phyloP scores from a whole-genome alignment of 2,888 invertebrate genomes.

The Syrphus vitripennis region DNA sequence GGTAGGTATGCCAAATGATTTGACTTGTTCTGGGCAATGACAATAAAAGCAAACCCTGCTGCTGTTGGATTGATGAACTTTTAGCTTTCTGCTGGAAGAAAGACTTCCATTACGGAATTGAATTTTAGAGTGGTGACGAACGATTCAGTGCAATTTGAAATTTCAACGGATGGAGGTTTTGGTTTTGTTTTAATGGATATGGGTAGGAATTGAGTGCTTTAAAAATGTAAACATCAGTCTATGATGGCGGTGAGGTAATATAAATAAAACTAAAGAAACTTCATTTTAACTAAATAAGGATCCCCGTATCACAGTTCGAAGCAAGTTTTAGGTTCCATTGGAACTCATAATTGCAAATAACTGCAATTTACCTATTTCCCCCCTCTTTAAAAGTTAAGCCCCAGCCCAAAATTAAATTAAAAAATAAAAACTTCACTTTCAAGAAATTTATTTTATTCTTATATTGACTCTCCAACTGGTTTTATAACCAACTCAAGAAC shows the following conservation, averaged over 20 bases:
- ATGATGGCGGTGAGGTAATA: no score
- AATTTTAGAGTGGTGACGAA: neutral
- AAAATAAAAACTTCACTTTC: no score
- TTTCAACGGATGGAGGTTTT: neutral
- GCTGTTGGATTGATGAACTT: neutral
- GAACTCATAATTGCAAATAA: no score
- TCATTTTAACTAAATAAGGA: no score
- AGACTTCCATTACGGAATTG: neutral
- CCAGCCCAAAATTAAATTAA: no score
- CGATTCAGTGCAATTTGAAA: slow-evolving; percentile 29
- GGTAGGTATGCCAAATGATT: slow-evolving; percentile 11
- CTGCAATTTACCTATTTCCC: no score
- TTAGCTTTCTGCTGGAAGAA: neutral
- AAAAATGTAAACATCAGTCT: neutral
- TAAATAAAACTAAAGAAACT: no score
- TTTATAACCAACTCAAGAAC: slow-evolving; percentile 51
- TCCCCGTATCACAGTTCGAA: no score
- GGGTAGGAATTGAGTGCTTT: neutral
- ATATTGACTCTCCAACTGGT: slow-evolving; percentile 69
- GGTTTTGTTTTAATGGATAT: neutral
- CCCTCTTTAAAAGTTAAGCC: no score
- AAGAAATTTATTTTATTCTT: neutral
- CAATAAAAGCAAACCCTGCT: neutral
- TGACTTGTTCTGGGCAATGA: neutral
- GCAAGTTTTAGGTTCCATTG: no score